Percentiles rank a stretch among this genome's conserved stretches.
Conservation (phyloP, 1,140 invertebrate species). For the Ectropis grisescens region DNA sequence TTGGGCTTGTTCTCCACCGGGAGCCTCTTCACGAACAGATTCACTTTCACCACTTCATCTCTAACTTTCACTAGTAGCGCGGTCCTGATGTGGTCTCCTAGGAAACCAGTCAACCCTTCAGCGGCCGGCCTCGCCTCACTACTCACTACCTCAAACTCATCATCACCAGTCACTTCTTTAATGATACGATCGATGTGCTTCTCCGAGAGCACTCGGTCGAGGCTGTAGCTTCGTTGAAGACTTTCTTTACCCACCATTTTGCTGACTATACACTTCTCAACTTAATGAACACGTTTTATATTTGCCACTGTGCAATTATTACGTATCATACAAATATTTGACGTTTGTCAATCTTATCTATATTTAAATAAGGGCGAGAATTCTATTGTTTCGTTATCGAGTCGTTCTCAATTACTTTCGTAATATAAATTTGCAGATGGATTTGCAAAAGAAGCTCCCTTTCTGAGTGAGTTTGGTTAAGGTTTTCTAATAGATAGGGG, state of each 20-base stretch:
- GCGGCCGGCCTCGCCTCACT: constrained; percentile 19
- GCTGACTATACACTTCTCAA: background rate
- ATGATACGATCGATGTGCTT: constrained; percentile 28
- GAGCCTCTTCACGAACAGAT: constrained; percentile 37
- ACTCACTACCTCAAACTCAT: constrained; percentile 17
- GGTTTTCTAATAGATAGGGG: too few relatives aligned
- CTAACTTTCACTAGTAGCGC: constrained; percentile 16
- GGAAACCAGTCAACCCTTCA: constrained; percentile 34
- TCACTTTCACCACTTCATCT: constrained; percentile 12
- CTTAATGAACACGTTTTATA: constrained; percentile 3
- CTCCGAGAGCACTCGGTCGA: constrained; percentile 20
- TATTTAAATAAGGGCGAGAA: too few relatives aligned
- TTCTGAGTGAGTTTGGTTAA: too few relatives aligned
- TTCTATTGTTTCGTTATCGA: too few relatives aligned
- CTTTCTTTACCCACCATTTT: constrained; percentile 6
- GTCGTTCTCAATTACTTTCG: too few relatives aligned
- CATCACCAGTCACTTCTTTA: constrained; percentile 9
- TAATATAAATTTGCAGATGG: too few relatives aligned
- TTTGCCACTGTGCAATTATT: too few relatives aligned
- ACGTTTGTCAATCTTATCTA: too few relatives aligned
- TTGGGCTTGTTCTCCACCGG: constrained; percentile 35
- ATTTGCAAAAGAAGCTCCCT: too few relatives aligned
- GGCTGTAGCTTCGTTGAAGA: constrained; percentile 1
- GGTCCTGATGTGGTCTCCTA: constrained; percentile 37
- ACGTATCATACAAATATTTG: too few relatives aligned